Evolutionary conservation across 2,113 vertebrate species (phyloP), one percentile per base, ranked within the genome.

Genomic region (Cheirogaleus medius): DNA sequence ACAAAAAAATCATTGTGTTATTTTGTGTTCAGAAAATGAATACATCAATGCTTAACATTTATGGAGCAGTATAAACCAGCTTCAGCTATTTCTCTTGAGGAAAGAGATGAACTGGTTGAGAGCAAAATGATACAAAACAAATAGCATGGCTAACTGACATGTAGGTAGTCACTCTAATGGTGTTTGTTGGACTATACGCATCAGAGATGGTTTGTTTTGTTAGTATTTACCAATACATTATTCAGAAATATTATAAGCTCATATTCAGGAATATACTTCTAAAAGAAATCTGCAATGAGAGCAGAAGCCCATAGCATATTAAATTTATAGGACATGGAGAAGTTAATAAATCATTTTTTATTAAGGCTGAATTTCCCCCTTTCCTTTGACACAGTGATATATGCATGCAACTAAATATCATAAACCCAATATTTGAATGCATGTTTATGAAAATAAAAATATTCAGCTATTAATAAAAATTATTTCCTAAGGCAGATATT

Each of bases 341-440:
- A 94, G 95, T 95, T 95, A 97, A 91, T 98, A 97, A 98, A 98
- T 98, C 94, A 96, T 97, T 97, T 97, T 97, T 97, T 97, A 98
- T 97, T 95, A 97, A 97, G 94, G 78, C 74, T 91, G 58, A 54
- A 94, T 90, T 95, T 81, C 44, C 8, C 60, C 27, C 17, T 81
- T 88, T 90, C 73, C 83, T 97, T 63, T 95, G 97, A 91, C 97
- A 97, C 60, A 93, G 71, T 90, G 78, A 97, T 97, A 68, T 96
- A 97, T 97, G 56, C 87, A 95, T 71, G 93, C 89, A 94, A 74
- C 96, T 80, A 93, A 96, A 91, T 95, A 97, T 74, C 90, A 91
- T 91, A 95, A 95, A 69, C 93, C 83, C 42, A 95, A 44, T 96
- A 95, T 96, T 81, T 93, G 92, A 92, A 84, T 85, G 87, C 94